Percentiles rank a stretch among this genome's conserved stretches.
Conservation (phyloP, 2,888 invertebrate species). For the Nezara viridula region DNA sequence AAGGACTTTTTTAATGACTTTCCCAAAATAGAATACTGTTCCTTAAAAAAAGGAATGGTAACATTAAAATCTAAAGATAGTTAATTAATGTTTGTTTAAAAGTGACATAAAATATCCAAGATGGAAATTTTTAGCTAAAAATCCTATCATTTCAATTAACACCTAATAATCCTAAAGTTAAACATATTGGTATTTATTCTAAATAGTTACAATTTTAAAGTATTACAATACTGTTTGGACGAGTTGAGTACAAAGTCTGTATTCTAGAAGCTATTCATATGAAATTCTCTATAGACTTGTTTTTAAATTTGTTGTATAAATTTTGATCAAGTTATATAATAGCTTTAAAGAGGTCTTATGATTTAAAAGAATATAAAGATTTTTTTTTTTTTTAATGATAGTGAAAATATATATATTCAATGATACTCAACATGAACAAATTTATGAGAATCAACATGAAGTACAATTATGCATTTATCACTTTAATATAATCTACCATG, state of each 20-base stretch:
- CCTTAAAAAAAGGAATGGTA: not conserved
- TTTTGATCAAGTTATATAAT: not conserved
- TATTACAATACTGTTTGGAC: not conserved
- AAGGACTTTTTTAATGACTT: not conserved
- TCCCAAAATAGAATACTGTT: not conserved
- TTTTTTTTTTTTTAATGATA: not conserved
- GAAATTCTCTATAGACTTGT: not conserved
- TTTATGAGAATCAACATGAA: not conserved
- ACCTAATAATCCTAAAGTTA: not conserved
- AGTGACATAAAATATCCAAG: too few species aligned
- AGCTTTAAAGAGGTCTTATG: not conserved
- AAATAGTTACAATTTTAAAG: not conserved
- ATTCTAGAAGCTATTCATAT: not conserved
- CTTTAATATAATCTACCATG: not conserved
- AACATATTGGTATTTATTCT: not conserved
- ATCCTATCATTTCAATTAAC: not conserved
- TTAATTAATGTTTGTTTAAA: too few species aligned
- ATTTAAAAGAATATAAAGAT: not conserved
- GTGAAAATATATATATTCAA: not conserved
- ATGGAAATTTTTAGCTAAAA: too few species aligned
- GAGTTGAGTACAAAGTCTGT: not conserved
- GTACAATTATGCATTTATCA: not conserved
- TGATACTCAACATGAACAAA: not conserved
- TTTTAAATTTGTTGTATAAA: not conserved
- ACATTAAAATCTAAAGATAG: not conserved